Percentiles rank a stretch among this genome's conserved stretches.
Conservation (phyloP, 2,797 vertebrate genomes). For the Lagocephalus sceleratus region DNA sequence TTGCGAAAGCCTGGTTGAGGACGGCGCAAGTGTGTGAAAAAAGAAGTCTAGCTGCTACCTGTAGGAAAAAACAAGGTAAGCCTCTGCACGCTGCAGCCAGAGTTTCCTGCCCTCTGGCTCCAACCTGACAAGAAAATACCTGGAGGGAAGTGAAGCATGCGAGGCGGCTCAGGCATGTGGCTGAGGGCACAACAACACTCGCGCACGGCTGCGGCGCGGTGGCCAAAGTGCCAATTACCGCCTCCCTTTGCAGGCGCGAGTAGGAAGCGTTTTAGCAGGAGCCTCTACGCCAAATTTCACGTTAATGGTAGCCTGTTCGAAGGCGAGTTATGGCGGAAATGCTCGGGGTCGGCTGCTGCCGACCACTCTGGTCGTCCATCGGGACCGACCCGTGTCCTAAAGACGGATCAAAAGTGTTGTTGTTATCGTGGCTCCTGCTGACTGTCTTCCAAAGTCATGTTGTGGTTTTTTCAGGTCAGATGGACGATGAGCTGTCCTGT, state of each 20-base stretch:
- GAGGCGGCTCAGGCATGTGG: not conserved
- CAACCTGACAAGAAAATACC: constrained; percentile 33
- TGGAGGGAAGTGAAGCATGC: constrained; percentile 11
- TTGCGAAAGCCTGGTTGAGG: constrained; percentile 28
- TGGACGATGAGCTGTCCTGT: constrained; percentile 26
- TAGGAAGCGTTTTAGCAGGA: too few relatives aligned
- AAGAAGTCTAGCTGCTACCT: constrained; percentile 31
- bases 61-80: constrained; percentile 27
- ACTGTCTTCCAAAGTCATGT: not conserved
- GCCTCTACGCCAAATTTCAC: too few relatives aligned
- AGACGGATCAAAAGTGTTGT: constrained; percentile 11
- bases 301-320: too few relatives aligned
- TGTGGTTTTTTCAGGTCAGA: constrained; percentile 27
- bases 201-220: not conserved
- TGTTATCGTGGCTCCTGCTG: constrained; percentile 3
- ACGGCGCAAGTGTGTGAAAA: constrained; percentile 62
- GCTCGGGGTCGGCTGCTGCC: too few relatives aligned
- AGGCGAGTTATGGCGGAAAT: too few relatives aligned
- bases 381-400: not conserved
- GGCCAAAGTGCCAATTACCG: too few relatives aligned
- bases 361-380: too few relatives aligned
- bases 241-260: too few relatives aligned
- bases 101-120: constrained; percentile 30
- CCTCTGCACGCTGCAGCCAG: constrained; percentile 8
- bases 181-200: not conserved